Evolutionary conservation across 1,140 invertebrate genomes (phyloP).

Genomic region (Temnothorax curvispinosus): DNA sequence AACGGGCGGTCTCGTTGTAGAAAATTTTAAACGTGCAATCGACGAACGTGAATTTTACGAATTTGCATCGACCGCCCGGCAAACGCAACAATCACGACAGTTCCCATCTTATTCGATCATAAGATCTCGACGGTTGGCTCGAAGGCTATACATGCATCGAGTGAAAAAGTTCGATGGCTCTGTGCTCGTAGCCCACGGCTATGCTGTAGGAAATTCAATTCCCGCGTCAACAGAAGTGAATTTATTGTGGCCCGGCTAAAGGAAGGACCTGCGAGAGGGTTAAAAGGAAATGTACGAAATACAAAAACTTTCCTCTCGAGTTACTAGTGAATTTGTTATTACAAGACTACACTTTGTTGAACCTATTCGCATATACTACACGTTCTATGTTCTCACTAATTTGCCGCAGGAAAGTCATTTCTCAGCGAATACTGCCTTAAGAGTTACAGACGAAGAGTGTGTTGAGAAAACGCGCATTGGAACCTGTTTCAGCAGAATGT

Average conservation of each 20-base stretch:
- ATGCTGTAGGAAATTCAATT: conserved; percentile 80
- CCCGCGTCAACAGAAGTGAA: conserved; percentile 79
- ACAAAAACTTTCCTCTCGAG: conserved; percentile 76
- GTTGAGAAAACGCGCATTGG: not conserved
- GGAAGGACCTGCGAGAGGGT: conserved; percentile 55
- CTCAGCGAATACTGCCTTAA: not conserved
- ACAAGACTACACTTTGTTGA: conserved; percentile 72
- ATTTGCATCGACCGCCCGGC: conserved; percentile 8
- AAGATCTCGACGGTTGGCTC: conserved; percentile 13
- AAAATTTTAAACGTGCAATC: not conserved
- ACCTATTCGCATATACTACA: conserved; percentile 48
- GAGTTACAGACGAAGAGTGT: not conserved
- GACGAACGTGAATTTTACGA: not conserved
- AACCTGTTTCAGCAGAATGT: not conserved
- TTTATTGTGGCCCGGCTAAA: conserved; percentile 78
- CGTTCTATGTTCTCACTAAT: conserved; percentile 18
- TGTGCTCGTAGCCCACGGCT: conserved; percentile 63
- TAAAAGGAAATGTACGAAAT: conserved; percentile 75
- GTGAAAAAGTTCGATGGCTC: conserved; percentile 70
- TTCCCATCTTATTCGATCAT: conserved; percentile 41
- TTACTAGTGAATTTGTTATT: conserved; percentile 58
- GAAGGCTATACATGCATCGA: not conserved
- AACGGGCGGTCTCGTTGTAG: not conserved
- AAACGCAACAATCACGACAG: conserved; percentile 24
- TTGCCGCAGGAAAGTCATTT: conserved; percentile 47